A percentile compares a stretch with the other conserved stretches of the same genome.
phyloP scores from a whole-genome alignment of 1,140 invertebrate genomes.

The Neocloeon triangulifer region DNA sequence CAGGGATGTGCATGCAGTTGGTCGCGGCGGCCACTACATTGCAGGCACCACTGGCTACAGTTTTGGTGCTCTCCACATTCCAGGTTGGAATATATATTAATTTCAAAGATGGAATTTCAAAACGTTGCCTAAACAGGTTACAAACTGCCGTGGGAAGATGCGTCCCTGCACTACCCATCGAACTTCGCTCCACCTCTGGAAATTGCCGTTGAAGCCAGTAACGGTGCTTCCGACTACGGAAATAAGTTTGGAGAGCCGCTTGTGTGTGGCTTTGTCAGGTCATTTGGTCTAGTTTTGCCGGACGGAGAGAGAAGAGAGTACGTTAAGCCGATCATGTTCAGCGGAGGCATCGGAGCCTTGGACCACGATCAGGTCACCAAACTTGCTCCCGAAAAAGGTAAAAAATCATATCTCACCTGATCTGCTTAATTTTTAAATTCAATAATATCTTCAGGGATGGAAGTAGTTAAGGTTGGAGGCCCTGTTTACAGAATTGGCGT shows the following conservation, averaged over 20 bases:
- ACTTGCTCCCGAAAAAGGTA: slow-evolving; percentile 39
- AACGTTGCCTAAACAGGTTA: slow-evolving; percentile 29
- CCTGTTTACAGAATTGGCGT: slow-evolving; percentile 94
- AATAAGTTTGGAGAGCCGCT: slow-evolving; percentile 98
- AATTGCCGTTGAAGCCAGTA: slow-evolving; percentile 83
- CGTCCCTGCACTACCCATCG: slow-evolving; percentile 45
- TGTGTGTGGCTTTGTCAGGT: slow-evolving; percentile 71
- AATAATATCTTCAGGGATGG: slow-evolving; percentile 32
- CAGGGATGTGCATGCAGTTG: slow-evolving; percentile 83
- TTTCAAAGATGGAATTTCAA: slow-evolving; percentile 6
- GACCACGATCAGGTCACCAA: slow-evolving; percentile 58
- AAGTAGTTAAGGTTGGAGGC: slow-evolving; percentile 86
- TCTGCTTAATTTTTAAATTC: not conserved
- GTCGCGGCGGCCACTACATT: slow-evolving; percentile 74
- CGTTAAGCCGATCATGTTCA: slow-evolving; percentile 98
- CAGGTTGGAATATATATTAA: slow-evolving; percentile 31
- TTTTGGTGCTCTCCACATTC: slow-evolving; percentile 78
- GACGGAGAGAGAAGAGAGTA: slow-evolving; percentile 61
- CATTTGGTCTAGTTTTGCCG: slow-evolving; percentile 57
- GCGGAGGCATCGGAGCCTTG: slow-evolving; percentile 81
- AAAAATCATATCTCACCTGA: slow-evolving; percentile 1
- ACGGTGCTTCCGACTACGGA: slow-evolving; percentile 95
- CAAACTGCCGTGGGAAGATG: slow-evolving; percentile 68
- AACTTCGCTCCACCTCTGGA: slow-evolving; percentile 80
- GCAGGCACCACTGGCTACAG: slow-evolving; percentile 92